Conservation (phyloP, 2,888 invertebrate species). For the Leucophora obtusa region DNA sequence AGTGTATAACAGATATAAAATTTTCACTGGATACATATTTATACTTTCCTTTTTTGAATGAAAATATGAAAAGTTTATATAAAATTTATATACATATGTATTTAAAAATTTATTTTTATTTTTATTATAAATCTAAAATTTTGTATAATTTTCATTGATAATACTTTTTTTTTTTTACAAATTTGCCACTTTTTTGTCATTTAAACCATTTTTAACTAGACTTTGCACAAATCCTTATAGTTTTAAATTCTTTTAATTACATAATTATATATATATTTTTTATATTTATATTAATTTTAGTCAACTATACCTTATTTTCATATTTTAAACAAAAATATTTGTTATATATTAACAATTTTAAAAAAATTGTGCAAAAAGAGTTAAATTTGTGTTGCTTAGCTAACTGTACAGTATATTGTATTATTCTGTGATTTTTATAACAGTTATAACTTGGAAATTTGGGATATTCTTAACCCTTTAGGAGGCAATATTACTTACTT, state of each 20-base stretch:
- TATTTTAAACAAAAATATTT: slow-evolving; percentile 9
- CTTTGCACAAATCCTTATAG: not conserved
- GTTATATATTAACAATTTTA: slow-evolving; percentile 2
- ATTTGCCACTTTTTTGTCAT: not conserved
- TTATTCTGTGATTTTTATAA: too few relatives aligned
- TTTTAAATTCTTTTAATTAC: not conserved
- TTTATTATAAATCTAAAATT: not conserved
- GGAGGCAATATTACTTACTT: not conserved
- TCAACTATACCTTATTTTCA: not conserved
- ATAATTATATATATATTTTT: too few relatives aligned
- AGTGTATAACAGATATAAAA: slow-evolving; percentile 43
- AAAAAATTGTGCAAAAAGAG: not conserved
- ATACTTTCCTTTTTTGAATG: not conserved
- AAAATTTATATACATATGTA: not conserved
- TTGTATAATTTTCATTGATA: not conserved
- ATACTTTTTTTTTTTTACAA: not conserved
- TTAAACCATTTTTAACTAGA: not conserved
- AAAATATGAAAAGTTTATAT: not conserved
- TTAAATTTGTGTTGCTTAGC: slow-evolving; percentile 1
- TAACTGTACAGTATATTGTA: slow-evolving; percentile 18
- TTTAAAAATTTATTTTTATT: not conserved
- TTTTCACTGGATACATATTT: slow-evolving; percentile 50
- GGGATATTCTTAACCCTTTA: slow-evolving; percentile 39
- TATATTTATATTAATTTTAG: not conserved
- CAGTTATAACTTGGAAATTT: slow-evolving; percentile 8